These are phyloP conservation scores for Amphiura filiformis DNA, from an alignment of 35 echinoderm and acorn worm species.

Conservation along the genomic window DNA sequence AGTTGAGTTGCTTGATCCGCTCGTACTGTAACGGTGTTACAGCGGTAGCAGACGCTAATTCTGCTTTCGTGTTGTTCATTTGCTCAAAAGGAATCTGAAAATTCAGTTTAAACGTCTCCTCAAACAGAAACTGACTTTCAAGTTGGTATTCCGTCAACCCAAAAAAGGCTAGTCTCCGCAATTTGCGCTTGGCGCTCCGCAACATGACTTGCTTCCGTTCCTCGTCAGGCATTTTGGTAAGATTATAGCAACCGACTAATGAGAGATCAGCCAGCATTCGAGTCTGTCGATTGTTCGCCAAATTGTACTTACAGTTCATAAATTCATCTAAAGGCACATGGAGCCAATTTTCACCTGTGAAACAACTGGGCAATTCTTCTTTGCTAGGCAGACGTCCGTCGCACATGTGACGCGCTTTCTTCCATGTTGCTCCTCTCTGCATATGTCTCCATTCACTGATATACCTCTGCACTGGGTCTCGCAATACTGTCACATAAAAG, in stretches of 20 bases:
- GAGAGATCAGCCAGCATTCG: conserved; percentile 91
- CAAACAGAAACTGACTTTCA: conserved; percentile 87
- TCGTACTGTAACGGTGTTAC: conserved; percentile 23
- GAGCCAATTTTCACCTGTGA: conserved; percentile 54
- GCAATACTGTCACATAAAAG: conserved; percentile 84
- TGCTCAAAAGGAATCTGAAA: conserved; percentile 69
- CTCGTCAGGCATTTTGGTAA: conserved; percentile 37
- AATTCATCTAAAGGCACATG: conserved; percentile 74
- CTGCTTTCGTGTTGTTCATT: conserved; percentile 59
- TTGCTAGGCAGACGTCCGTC: conserved; percentile 44
- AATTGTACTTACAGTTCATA: conserved; percentile 72
- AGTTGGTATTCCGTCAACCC: conserved; percentile 81
- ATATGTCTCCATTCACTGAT: conserved; percentile 95
- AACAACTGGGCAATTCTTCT: conserved; percentile 66
- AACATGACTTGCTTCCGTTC: conserved; percentile 71
- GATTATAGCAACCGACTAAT: conserved; percentile 81
- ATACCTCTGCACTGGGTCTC: conserved; percentile 63
- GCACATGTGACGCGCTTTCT: conserved; percentile 72
- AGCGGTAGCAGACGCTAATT: neutral
- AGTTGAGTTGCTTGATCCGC: conserved; percentile 46
- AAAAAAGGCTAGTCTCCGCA: conserved; percentile 77
- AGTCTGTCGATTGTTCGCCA: conserved; percentile 84
- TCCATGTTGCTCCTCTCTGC: conserved; percentile 85
- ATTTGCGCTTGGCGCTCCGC: conserved; percentile 80
- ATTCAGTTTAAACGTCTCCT: conserved; percentile 76